Percentiles rank a stretch among this genome's conserved stretches.
Evolutionary conservation across 2,888 invertebrate species (phyloP).

Genomic region (Aphodius granarius): DNA sequence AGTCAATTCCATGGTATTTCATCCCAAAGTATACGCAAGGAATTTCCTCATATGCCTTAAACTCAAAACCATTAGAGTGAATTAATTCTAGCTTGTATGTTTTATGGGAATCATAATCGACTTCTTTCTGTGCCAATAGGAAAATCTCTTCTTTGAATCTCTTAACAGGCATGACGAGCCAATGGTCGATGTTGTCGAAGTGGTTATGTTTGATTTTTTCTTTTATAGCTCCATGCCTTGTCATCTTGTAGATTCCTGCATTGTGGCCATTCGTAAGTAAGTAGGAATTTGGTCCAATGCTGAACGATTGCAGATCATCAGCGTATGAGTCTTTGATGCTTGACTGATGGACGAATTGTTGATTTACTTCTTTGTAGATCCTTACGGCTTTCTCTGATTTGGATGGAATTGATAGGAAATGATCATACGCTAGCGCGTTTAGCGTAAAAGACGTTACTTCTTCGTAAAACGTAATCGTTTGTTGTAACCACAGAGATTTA

Average conservation of each 20-base stretch:
- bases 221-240: constrained; percentile 36
- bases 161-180: constrained; percentile 48
- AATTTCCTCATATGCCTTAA: constrained; percentile 50
- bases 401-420: constrained; percentile 47
- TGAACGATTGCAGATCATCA: constrained; percentile 40
- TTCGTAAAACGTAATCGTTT: constrained; percentile 41
- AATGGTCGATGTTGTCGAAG: constrained; percentile 44
- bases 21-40: constrained; percentile 46
- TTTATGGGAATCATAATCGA: constrained; percentile 44
- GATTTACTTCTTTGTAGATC: constrained; percentile 41
- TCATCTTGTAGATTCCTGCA: constrained; percentile 46
- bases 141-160: constrained; percentile 55
- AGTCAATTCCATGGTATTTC: constrained; percentile 40
- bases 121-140: constrained; percentile 49
- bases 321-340: constrained; percentile 32
- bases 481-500: constrained; percentile 32
- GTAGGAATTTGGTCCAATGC: constrained; percentile 48
- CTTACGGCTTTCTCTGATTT: constrained; percentile 32
- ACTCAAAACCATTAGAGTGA: constrained; percentile 45
- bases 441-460: constrained; percentile 41
- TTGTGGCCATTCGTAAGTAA: constrained; percentile 48
- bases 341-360: constrained; percentile 39
- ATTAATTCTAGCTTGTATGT: constrained; percentile 44
- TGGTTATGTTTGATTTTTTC: constrained; percentile 41
- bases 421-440: constrained; percentile 36